phyloP scores from a whole-genome alignment of 92 coral and sea anemone genomes.

The Pocillopora meandrina region DNA sequence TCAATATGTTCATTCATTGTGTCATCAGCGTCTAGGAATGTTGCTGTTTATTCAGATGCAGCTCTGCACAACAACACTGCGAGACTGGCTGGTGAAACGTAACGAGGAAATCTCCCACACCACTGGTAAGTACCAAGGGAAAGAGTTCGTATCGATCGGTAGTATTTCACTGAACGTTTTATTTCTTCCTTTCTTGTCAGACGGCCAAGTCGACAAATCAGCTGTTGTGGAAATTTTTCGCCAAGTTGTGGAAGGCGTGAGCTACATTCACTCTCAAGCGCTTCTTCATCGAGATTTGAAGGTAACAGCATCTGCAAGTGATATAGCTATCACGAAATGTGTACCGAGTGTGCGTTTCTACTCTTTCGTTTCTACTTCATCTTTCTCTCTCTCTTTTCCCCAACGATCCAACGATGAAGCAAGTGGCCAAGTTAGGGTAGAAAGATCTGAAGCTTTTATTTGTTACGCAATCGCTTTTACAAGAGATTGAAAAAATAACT shows the following conservation, averaged over 20 bases:
- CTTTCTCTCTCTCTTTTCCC: too few relatives aligned
- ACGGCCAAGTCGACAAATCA: conserved; percentile 40
- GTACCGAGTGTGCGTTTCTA: neutral
- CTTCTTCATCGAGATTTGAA: conserved; percentile 95
- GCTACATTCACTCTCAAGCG: conserved; percentile 84
- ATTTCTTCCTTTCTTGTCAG: neutral
- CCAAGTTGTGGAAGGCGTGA: conserved; percentile 88
- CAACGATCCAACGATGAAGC: too few relatives aligned
- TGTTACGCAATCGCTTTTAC: too few relatives aligned
- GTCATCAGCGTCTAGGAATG: conserved; percentile 83
- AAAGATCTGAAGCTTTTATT: too few relatives aligned
- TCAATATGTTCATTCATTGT: neutral
- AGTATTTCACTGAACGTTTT: neutral
- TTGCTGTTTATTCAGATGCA: conserved; percentile 97
- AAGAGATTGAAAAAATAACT: too few relatives aligned
- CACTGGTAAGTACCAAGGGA: conserved; percentile 35
- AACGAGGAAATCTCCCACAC: conserved; percentile 38
- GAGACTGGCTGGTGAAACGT: conserved; percentile 86
- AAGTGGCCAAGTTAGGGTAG: too few relatives aligned
- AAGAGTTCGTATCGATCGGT: neutral
- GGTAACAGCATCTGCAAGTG: conserved; percentile 45
- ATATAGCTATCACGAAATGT: neutral
- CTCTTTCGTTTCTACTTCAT: neutral
- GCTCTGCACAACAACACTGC: conserved; percentile 85
- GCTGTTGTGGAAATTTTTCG: conserved; percentile 86